Evolutionary conservation across 2,113 vertebrate species (phyloP), one percentile per base, ranked within the genome.

Genomic region (Camelus bactrianus): DNA sequence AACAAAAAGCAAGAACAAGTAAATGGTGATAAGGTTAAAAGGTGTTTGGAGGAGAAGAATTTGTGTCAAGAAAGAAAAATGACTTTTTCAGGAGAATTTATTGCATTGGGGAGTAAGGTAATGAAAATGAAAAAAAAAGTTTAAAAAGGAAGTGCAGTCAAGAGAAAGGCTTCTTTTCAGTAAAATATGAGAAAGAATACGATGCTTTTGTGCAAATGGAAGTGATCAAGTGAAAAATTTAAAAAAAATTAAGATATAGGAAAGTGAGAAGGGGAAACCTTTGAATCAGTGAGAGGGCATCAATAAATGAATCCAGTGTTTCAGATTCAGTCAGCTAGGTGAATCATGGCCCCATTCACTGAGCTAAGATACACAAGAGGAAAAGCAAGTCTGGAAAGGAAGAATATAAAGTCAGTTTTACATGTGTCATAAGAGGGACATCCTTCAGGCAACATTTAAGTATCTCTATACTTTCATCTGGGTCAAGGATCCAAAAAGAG

Each of bases 191-290:
- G 46, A 54, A 81, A 82, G 22, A 89, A 13, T 35, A 32, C 9
- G 0, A 60, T 52, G 35, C 2, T 60, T 93, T 75, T 82, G 20
- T 52, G 54, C 30, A 17, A 6, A 87, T 60, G 35, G 13, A 35
- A 91, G 13, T 79, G 75, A 91, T 91, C 82, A 95, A 83, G 30
- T 77, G 19, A 85, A 77, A 87, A 67, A 86, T 87, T 69, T 93
- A 30, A 69, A 73, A 73, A 91, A 87, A 82, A 87, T 42, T 94
- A 87, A 87, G 56, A 69, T 72, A 20, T 72, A 73, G 26, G 38
- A 79, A 5, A 92, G 19, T 64, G 58, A 89, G 86, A 87, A 70
- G 72, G 7, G 3, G 92, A 92, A 92, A 60, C 75, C 77, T 93
- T 90, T 73, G 56, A 79, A n/a, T 83, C 77, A 88, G 19, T 48